Conservation (phyloP, 2,113 vertebrate species). For the Tapirus terrestris region DNA sequence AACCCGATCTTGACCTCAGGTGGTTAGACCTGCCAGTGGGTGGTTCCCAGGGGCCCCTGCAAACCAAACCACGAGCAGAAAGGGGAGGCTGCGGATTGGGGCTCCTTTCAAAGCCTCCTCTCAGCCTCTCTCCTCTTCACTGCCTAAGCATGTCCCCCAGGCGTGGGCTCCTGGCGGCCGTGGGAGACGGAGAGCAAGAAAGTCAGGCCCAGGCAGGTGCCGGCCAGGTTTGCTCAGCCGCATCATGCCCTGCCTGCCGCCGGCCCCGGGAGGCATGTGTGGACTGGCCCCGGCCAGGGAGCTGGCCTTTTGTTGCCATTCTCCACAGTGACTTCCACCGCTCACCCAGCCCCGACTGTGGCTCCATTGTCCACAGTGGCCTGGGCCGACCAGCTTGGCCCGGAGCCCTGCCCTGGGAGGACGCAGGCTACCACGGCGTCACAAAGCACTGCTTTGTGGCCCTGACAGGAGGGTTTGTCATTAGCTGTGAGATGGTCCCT, state of each 20-base stretch:
- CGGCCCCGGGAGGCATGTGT: background rate
- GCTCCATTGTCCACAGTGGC: constrained; percentile 61
- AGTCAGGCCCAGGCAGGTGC: constrained; percentile 32
- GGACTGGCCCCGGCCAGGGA: background rate
- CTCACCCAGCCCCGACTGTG: background rate
- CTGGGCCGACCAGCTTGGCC: constrained; percentile 33
- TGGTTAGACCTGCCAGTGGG: background rate
- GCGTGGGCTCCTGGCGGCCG: background rate
- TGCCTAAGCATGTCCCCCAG: background rate
- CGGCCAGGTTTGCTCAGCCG: background rate
- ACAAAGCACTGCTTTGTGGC: constrained; percentile 76
- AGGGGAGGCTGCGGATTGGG: background rate
- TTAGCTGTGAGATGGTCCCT: constrained; percentile 70
- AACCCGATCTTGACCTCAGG: background rate
- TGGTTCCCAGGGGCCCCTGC: background rate
- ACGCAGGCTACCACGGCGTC: background rate
- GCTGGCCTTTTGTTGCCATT: background rate
- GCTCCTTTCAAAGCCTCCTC: background rate
- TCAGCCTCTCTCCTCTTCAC: background rate
- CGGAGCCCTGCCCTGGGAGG: constrained; percentile 49
- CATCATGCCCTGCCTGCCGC: background rate
- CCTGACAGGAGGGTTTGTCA: constrained; percentile 62
- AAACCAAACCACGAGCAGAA: background rate
- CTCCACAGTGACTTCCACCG: background rate
- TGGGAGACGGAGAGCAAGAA: constrained; percentile 56